phyloP scores from a whole-genome alignment of 2,797 vertebrate genomes.

The Austrolebias charrua region DNA sequence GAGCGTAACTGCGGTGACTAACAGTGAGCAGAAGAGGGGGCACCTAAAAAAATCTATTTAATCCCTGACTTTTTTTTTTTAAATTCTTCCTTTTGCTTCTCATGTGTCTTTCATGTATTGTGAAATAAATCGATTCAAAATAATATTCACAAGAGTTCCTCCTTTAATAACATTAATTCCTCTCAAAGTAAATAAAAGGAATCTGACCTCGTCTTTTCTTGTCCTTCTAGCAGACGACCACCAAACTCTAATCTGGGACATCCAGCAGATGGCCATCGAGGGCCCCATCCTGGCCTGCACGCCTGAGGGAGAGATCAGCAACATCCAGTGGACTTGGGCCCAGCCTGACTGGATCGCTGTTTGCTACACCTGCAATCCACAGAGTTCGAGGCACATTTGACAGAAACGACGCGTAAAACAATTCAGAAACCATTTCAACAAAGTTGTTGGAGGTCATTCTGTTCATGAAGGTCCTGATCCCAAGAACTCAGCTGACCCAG shows the following conservation, averaged over 20 bases:
- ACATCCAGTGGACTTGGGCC: constrained; percentile 97
- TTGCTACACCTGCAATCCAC: too few relatives aligned
- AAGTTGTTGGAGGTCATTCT: background rate
- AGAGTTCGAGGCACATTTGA: background rate
- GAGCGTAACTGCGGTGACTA: constrained; percentile 6
- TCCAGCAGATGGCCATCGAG: constrained; percentile 98
- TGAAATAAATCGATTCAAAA: background rate
- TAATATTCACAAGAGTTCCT: too few relatives aligned
- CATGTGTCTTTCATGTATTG: background rate
- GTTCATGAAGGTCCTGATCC: too few relatives aligned
- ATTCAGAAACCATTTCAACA: constrained; percentile 1
- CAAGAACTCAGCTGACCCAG: background rate
- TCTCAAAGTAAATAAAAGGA: constrained; percentile 6
- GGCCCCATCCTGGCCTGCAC: constrained; percentile 98
- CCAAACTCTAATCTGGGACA: constrained; percentile 99
- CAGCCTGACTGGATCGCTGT: constrained; percentile 90
- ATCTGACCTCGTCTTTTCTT: background rate
- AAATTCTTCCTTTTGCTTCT: background rate
- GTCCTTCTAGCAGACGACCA: constrained; percentile 88
- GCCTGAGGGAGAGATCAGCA: constrained; percentile 97
- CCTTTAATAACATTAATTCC: background rate
- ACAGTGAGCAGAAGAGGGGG: constrained; percentile 8
- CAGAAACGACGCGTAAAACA: background rate
- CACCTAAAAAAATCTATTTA: background rate
- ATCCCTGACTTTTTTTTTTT: background rate